These are phyloP conservation scores for Calidris pugnax DNA, from an alignment of 2,113 vertebrate species.

Conservation along the genomic window DNA sequence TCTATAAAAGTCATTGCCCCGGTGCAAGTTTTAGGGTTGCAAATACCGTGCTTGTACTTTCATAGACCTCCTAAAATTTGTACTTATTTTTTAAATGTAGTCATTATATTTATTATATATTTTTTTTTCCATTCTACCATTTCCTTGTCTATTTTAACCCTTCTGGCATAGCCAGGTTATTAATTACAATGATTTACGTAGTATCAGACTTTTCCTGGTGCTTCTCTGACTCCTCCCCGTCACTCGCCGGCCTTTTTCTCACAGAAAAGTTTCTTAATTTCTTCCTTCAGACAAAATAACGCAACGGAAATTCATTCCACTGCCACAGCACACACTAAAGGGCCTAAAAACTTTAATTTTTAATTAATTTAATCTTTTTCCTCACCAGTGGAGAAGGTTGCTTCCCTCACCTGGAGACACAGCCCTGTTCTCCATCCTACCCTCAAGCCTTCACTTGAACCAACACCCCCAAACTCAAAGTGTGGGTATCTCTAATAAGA, in stretches of 20 bases:
- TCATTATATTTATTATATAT: background rate
- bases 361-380: background rate
- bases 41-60: background rate
- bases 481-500: fast-evolving
- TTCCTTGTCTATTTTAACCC: fast-evolving
- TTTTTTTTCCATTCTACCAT: background rate
- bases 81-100: background rate
- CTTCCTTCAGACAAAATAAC: background rate
- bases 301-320: no score
- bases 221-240: background rate
- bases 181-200: background rate
- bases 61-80: background rate
- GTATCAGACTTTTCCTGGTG: background rate
- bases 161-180: background rate
- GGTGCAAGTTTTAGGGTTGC: background rate
- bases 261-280: no score
- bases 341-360: background rate
- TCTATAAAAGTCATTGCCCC: fast-evolving
- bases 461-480: background rate
- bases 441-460: background rate
- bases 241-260: fast-evolving
- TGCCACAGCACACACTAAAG: fast-evolving
- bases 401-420: background rate
- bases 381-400: background rate
- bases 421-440: background rate